Evolutionary conservation across 2,797 vertebrate species (phyloP).

Genomic region (Sphenodon punctatus): DNA sequence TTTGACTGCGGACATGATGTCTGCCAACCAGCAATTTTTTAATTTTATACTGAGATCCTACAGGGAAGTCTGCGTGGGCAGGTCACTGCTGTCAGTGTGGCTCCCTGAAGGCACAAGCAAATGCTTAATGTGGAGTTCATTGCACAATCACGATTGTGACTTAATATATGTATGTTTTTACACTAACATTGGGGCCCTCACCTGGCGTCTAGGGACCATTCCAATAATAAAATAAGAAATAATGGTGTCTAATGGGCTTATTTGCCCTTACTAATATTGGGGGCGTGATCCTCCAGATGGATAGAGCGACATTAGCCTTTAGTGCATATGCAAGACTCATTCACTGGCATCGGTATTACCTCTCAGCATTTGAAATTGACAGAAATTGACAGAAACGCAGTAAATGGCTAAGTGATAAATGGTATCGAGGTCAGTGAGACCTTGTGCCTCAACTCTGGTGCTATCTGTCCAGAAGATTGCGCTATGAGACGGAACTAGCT

Average conservation of each 20-base stretch:
- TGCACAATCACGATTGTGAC: rapidly evolving
- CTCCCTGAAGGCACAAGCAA: background rate
- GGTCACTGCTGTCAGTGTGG: background rate
- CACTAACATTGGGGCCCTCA: background rate
- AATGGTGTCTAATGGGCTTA: background rate
- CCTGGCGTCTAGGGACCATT: background rate
- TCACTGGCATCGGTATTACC: no score
- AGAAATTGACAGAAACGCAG: no score
- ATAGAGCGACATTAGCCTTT: no score
- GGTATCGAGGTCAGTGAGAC: no score
- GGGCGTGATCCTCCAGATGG: rapidly evolving
- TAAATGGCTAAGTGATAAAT: no score
- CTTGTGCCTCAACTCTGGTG: no score
- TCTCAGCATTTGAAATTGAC: no score
- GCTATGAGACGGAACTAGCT: no score
- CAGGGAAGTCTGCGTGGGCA: rapidly evolving
- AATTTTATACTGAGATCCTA: background rate
- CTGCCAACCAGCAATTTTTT: background rate
- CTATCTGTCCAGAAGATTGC: no score
- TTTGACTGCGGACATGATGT: background rate
- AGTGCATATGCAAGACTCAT: no score
- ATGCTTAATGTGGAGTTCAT: rapidly evolving
- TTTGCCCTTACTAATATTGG: background rate
- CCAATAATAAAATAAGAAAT: background rate
- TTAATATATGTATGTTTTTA: background rate